These are phyloP conservation scores for Hedychridium roseum DNA, from an alignment of 2,888 invertebrate genomes.

Conservation along the genomic window DNA sequence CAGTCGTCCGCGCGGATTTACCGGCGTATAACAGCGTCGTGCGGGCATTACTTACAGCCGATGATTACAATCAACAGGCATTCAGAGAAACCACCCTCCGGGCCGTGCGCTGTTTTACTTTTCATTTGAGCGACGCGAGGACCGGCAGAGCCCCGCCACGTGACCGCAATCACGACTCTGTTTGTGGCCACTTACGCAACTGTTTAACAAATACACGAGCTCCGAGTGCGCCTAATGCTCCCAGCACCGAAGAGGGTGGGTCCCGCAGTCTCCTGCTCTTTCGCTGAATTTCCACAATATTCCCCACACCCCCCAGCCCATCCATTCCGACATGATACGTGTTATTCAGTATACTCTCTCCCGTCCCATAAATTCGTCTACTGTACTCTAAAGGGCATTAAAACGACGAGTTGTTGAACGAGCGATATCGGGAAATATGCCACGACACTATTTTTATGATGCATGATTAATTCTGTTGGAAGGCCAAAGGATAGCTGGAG, in stretches of 20 bases:
- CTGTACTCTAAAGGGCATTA: too few species aligned
- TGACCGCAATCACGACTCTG: constrained; percentile 61
- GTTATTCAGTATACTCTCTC: too few species aligned
- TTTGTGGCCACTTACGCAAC: constrained; percentile 57
- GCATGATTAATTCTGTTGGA: background rate
- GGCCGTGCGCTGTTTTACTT: constrained; percentile 54
- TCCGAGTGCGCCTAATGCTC: too few species aligned
- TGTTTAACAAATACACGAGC: constrained; percentile 54
- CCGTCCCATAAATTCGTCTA: too few species aligned
- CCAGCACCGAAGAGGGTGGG: too few species aligned
- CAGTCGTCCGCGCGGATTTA: constrained; percentile 28
- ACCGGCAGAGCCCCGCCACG: too few species aligned
- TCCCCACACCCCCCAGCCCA: background rate
- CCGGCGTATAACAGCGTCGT: constrained; percentile 37
- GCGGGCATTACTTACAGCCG: constrained; percentile 60
- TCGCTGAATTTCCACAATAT: background rate
- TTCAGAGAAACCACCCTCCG: constrained; percentile 59
- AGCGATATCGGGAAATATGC: too few species aligned
- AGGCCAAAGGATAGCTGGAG: background rate
- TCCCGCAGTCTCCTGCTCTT: background rate
- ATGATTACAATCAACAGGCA: constrained; percentile 63
- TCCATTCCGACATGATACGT: too few species aligned
- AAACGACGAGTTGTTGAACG: too few species aligned
- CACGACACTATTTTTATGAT: too few species aligned
- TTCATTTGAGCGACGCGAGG: constrained; percentile 54